A percentile compares a stretch with the other conserved stretches of the same genome.
Evolutionary conservation across 2,113 vertebrate genomes (phyloP).

Genomic region (Colossoma macropomum): DNA sequence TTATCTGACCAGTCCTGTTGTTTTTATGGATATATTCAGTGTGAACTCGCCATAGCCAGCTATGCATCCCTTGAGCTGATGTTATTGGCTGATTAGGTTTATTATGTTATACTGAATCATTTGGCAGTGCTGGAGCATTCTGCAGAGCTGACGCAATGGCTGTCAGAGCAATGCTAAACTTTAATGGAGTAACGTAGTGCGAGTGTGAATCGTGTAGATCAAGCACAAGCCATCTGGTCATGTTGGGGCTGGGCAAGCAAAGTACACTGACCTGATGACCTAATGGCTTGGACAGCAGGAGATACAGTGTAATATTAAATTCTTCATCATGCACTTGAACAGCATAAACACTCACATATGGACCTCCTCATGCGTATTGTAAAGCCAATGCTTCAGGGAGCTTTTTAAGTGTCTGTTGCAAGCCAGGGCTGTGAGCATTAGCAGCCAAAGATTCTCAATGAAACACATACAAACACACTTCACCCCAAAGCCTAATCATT

Average conservation of each 20-base stretch:
- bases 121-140: conserved; percentile 30
- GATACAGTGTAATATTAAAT: background rate
- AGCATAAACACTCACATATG: background rate
- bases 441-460: conserved; percentile 8
- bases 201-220: conserved; percentile 1
- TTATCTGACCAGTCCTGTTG: background rate
- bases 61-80: background rate
- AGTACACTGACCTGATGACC: background rate
- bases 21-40: background rate
- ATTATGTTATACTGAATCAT: conserved; percentile 19
- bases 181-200: background rate
- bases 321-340: background rate
- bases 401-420: background rate
- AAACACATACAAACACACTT: background rate
- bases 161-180: background rate
- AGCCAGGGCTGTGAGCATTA: background rate
- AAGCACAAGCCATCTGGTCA: conserved; percentile 26
- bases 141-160: conserved; percentile 39
- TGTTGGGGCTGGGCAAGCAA: background rate
- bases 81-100: background rate
- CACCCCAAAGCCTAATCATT: background rate
- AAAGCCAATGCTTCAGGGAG: background rate
- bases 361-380: background rate
- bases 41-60: background rate
- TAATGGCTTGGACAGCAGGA: background rate